A percentile compares a stretch with the other conserved stretches of the same genome.
Conservation (phyloP, 37 sponge, comb jelly and placozoan genomes). For the Haliclona indistincta region DNA sequence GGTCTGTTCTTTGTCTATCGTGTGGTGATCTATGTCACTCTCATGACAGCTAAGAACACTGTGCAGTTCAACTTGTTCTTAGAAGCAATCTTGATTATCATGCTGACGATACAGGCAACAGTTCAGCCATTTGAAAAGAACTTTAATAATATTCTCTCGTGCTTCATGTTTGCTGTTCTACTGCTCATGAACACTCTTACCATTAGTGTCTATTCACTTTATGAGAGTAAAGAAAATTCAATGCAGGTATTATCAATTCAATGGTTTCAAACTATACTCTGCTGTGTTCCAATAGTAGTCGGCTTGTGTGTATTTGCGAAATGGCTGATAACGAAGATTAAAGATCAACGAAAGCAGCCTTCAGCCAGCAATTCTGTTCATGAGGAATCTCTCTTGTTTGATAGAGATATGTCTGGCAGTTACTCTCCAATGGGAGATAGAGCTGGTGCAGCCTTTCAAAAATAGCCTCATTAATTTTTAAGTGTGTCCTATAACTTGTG, state of each 20-base stretch:
- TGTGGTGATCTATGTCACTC: not conserved
- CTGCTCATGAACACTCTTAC: not conserved
- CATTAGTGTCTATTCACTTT: not conserved
- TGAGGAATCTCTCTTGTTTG: too few relatives aligned
- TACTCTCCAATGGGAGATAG: too few relatives aligned
- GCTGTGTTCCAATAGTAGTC: not conserved
- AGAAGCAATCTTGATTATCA: not conserved
- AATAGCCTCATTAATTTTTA: too few relatives aligned
- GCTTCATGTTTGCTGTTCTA: not conserved
- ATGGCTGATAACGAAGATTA: too few relatives aligned
- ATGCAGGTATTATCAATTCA: not conserved
- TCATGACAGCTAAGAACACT: not conserved
- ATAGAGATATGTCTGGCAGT: too few relatives aligned
- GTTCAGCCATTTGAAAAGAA: conserved; percentile 8
- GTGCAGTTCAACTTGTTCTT: not conserved
- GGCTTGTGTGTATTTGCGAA: not conserved
- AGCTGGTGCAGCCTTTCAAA: too few relatives aligned
- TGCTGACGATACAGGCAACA: not conserved
- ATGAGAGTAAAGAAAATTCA: not conserved
- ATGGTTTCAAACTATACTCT: not conserved
- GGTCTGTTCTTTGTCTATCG: conserved; percentile 6
- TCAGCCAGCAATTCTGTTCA: too few relatives aligned
- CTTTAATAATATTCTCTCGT: not conserved
- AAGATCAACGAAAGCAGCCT: too few relatives aligned
- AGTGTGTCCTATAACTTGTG: too few relatives aligned